Conservation (phyloP, 2,888 invertebrate genomes). For the Conomelus anceps region DNA sequence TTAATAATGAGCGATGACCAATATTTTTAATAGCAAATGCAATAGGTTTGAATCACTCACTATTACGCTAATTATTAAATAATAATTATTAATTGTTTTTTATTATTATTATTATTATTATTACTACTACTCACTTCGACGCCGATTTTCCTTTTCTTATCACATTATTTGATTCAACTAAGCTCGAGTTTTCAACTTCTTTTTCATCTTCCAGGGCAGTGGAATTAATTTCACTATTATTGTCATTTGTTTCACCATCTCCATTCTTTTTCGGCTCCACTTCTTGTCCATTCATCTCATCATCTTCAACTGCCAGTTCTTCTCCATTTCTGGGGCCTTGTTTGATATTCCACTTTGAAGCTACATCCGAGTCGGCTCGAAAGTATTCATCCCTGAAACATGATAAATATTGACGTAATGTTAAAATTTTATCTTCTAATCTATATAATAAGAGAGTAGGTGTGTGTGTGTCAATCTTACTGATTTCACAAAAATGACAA, state of each 20-base stretch:
- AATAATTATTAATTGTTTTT: too few relatives aligned
- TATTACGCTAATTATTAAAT: too few relatives aligned
- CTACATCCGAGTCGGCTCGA: slow-evolving; percentile 51
- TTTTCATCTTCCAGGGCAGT: neutral
- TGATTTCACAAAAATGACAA: too few relatives aligned
- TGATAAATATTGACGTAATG: slow-evolving; percentile 35
- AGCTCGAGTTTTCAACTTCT: neutral
- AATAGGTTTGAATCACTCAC: too few relatives aligned
- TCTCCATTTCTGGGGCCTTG: slow-evolving; percentile 39
- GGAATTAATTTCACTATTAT: neutral
- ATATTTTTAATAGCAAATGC: too few relatives aligned
- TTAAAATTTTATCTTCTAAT: too few relatives aligned
- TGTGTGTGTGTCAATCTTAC: too few relatives aligned
- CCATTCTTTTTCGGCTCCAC: slow-evolving; percentile 32
- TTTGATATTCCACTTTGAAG: slow-evolving; percentile 50
- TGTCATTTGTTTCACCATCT: slow-evolving; percentile 29
- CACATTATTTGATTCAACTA: slow-evolving; percentile 2
- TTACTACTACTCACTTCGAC: slow-evolving; percentile 29
- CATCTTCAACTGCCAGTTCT: slow-evolving; percentile 42
- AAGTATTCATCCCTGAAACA: slow-evolving; percentile 51
- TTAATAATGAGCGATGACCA: too few relatives aligned
- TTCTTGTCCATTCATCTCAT: slow-evolving; percentile 38
- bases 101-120: too few relatives aligned
- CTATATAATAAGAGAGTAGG: too few relatives aligned
- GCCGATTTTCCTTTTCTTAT: slow-evolving; percentile 17